Evolutionary conservation across 30 jellyfish, hydroid and myxozoan species (phyloP).

Genomic region (Aurelia aurita): DNA sequence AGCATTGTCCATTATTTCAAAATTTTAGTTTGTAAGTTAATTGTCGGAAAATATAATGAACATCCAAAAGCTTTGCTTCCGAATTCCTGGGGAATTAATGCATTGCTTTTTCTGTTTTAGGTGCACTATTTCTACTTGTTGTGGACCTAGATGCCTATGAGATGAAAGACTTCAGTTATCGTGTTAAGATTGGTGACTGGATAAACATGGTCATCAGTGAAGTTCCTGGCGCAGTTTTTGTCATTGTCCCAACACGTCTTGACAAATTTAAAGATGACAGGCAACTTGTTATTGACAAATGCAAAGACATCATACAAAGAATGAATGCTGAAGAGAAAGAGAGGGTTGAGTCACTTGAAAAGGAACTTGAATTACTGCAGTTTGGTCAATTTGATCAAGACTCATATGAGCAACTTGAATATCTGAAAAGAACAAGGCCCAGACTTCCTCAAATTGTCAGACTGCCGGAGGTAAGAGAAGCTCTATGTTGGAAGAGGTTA

Average conservation of each 20-base stretch:
- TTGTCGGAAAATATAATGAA: too few species aligned
- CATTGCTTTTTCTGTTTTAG: constrained; percentile 12
- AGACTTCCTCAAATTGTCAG: constrained; percentile 12
- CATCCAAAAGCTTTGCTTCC: background rate
- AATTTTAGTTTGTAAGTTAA: too few species aligned
- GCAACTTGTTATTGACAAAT: constrained; percentile 12
- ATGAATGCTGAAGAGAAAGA: constrained; percentile 8
- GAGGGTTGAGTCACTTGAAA: constrained; percentile 10
- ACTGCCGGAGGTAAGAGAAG: background rate
- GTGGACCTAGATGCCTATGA: constrained; percentile 56
- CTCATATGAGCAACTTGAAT: background rate
- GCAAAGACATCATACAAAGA: constrained; percentile 44
- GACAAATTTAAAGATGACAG: constrained; percentile 52
- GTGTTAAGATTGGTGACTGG: constrained; percentile 83
- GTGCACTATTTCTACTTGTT: constrained; percentile 58
- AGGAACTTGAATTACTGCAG: background rate
- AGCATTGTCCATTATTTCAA: too few species aligned
- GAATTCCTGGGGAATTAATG: background rate
- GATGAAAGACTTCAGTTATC: constrained; percentile 13
- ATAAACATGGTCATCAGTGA: constrained; percentile 59
- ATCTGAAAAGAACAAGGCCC: constrained; percentile 31
- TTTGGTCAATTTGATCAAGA: background rate
- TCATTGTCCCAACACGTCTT: constrained; percentile 85
- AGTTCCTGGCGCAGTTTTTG: constrained; percentile 86
- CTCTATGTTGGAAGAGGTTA: too few species aligned